phyloP scores from a whole-genome alignment of 2,888 invertebrate genomes.

The Drosophila birchii region DNA sequence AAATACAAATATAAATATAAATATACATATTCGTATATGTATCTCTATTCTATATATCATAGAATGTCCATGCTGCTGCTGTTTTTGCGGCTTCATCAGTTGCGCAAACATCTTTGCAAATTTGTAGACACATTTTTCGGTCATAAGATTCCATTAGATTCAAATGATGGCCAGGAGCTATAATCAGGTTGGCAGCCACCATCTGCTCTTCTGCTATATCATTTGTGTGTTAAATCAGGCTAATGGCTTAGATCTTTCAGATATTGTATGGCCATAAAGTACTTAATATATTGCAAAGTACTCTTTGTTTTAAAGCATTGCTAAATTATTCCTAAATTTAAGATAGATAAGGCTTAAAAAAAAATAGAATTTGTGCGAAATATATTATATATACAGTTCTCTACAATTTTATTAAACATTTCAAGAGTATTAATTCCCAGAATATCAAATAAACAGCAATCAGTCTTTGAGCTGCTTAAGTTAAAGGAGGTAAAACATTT shows the following conservation, averaged over 20 bases:
- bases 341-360: no score
- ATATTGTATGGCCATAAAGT: slow-evolving; percentile 1
- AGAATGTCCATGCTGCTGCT: slow-evolving; percentile 42
- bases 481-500: neutral
- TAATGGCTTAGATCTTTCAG: slow-evolving; percentile 27
- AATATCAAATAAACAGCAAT: neutral
- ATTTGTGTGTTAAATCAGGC: slow-evolving; percentile 30
- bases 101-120: slow-evolving; percentile 39
- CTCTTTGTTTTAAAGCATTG: neutral
- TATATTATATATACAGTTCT: no score
- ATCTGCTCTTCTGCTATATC: slow-evolving; percentile 16
- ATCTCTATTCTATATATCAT: slow-evolving; percentile 45
- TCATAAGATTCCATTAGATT: slow-evolving; percentile 39
- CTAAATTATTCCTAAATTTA: no score
- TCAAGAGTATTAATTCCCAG: neutral
- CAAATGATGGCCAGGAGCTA: slow-evolving; percentile 26
- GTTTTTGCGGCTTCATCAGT: slow-evolving; percentile 40
- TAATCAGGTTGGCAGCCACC: slow-evolving; percentile 29
- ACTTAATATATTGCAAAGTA: neutral
- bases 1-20: slow-evolving; percentile 10
- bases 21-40: slow-evolving; percentile 6
- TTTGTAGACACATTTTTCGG: slow-evolving; percentile 38
- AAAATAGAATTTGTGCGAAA: no score
- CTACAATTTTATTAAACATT: no score
- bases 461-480: neutral